These are phyloP conservation scores for Sussaba pulchella DNA, from an alignment of 2,888 invertebrate species.

Conservation along the genomic window DNA sequence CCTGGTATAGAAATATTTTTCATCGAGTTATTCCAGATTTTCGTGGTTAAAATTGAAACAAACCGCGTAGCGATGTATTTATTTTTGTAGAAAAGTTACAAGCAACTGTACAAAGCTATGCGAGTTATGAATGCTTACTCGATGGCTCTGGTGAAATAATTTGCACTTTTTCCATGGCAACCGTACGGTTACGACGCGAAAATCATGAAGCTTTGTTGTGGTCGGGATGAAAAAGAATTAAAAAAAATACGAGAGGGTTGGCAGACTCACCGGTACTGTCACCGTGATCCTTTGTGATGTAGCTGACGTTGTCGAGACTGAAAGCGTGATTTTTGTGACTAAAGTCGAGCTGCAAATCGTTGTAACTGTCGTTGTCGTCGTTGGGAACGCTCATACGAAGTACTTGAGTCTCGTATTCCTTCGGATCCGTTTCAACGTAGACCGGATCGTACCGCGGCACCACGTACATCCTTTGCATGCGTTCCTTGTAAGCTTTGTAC, in stretches of 20 bases:
- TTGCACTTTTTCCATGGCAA: no score
- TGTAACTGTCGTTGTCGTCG: conserved; percentile 91
- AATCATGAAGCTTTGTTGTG: no score
- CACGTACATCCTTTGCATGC: conserved; percentile 90
- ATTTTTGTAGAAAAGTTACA: no score
- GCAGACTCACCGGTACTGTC: conserved; percentile 85
- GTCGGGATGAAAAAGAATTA: conserved; percentile 18
- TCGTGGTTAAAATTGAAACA: no score
- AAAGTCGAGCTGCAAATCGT: conserved; percentile 93
- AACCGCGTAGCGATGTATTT: no score
- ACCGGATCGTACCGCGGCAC: conserved; percentile 89
- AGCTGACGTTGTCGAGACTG: conserved; percentile 94
- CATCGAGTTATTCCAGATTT: no score
- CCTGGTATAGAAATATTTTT: no score
- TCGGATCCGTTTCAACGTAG: conserved; percentile 92
- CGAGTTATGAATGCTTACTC: no score
- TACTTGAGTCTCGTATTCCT: conserved; percentile 98
- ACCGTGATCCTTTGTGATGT: conserved; percentile 93
- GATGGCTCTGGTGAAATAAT: no score
- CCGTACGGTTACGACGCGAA: no score
- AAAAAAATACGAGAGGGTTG: neutral
- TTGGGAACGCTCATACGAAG: conserved; percentile 96
- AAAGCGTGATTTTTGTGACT: conserved; percentile 95
- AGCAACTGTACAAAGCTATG: no score
- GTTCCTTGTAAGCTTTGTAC: conserved; percentile 95